Base-by-base conservation (phyloP, 1,140 invertebrate genomes). In the Nasonia longicornis region DNA sequence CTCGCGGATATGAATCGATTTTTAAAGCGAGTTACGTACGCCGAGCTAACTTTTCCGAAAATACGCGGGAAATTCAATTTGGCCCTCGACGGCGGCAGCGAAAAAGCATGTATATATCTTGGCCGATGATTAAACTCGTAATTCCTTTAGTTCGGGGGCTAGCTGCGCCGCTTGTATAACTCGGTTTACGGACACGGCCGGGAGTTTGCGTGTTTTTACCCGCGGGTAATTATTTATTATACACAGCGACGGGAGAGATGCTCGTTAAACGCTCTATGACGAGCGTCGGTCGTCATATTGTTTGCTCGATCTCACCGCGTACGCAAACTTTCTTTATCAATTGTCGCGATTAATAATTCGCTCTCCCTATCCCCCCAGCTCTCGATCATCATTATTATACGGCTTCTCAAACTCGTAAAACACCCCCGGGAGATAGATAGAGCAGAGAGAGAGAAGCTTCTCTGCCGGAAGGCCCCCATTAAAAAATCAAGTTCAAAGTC, bases 21-120 rank as follows among this genome's bases (percentile, higher is more conserved):
- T 72, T 63, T 42, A 78, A 79, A 79, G 48, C 66, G 77, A 78
- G 58, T 72, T 72, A 52, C 52, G 4, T 6, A 22, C 45, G 10
- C 14, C 29, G 16, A 38, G 69, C 77, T 14, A 73, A 79, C 35
- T 73, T 79, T 79, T 26, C 31, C 14, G 69, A 79, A 73, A 73
- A 79, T 79, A 12, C 31, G 31, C n/a, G 31, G 35, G 42, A 79
- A 79, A 64, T 70, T 79, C 29, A 79, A 79, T 72, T 58, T 79
- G 71, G 58, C 42, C 26, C 31, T 6, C 31, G 31, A 3, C 31
- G 3, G 31, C 26, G 26, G 29, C 69, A 26, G 52, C 52, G 52
- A 58, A 58, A 58, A 58, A 58, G 52, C 52, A 58, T 42, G 10
- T 42, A 42, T 42, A 42, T n/a, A 35, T 35, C 31, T n/a, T 66